phyloP scores from a whole-genome alignment of 2,113 vertebrate species.

The Arothron firmamentum region DNA sequence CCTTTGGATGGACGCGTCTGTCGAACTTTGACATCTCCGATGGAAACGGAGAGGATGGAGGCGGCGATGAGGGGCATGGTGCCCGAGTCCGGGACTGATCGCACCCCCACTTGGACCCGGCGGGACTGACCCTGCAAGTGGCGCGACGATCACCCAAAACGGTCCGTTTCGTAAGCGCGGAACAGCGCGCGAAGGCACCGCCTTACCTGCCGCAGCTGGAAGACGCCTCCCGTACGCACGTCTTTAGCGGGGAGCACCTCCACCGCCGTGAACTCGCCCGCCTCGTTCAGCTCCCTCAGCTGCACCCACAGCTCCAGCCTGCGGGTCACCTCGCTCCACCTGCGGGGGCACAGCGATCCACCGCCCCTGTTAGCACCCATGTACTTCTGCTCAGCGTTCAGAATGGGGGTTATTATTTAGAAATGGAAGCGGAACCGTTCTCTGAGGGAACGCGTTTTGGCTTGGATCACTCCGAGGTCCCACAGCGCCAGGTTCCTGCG shows the following conservation, averaged over 20 bases:
- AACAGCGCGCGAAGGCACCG: too few species aligned
- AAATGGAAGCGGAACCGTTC: slow-evolving; percentile 77
- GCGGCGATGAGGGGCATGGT: slow-evolving; percentile 89
- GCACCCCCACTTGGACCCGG: slow-evolving; percentile 85
- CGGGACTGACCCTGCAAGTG: slow-evolving; percentile 85
- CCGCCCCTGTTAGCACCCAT: too few species aligned
- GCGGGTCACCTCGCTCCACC: slow-evolving; percentile 90
- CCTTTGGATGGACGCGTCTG: slow-evolving; percentile 62
- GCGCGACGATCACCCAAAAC: not conserved
- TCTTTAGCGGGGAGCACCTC: slow-evolving; percentile 86
- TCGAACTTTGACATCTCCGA: slow-evolving; percentile 85
- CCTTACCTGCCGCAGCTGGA: slow-evolving; percentile 88
- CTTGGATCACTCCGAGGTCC: slow-evolving; percentile 95
- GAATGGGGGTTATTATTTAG: too few species aligned
- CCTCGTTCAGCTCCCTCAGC: slow-evolving; percentile 91
- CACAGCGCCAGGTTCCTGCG: slow-evolving; percentile 88
- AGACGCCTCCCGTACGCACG: slow-evolving; percentile 87
- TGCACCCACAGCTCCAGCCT: slow-evolving; percentile 92
- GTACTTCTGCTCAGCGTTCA: too few species aligned
- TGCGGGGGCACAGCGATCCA: slow-evolving; percentile 5
- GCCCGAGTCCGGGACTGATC: slow-evolving; percentile 88
- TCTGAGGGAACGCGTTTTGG: slow-evolving; percentile 90
- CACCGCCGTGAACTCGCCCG: slow-evolving; percentile 84
- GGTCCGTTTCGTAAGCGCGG: too few species aligned
- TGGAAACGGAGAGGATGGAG: slow-evolving; percentile 83